Conservation (phyloP, 2,888 invertebrate species). For the Pandemis cinnamomeana region DNA sequence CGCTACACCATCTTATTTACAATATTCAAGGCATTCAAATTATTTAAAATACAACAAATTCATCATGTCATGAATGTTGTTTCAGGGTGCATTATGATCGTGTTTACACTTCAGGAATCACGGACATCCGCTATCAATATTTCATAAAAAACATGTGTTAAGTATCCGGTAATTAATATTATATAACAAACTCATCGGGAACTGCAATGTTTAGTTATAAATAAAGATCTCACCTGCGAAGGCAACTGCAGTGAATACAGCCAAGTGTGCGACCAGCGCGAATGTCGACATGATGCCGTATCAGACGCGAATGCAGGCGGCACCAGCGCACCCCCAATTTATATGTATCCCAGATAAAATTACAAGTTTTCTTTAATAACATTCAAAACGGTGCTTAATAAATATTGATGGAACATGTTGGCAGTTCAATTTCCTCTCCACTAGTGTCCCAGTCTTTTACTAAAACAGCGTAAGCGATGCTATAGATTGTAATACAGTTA, state of each 20-base stretch:
- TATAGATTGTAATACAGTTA: neutral
- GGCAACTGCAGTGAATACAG: constrained; percentile 47
- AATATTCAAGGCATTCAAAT: too few species aligned
- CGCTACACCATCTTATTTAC: too few species aligned
- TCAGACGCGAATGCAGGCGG: constrained; percentile 62
- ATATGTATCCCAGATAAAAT: constrained; percentile 64
- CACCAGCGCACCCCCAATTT: constrained; percentile 58
- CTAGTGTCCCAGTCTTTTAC: constrained; percentile 20
- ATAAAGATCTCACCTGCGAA: constrained; percentile 52
- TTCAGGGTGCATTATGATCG: too few species aligned
- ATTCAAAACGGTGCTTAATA: constrained; percentile 66
- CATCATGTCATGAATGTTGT: too few species aligned
- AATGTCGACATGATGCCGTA: constrained; percentile 61
- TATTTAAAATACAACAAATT: too few species aligned
- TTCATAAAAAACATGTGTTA: too few species aligned
- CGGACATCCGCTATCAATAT: too few species aligned
- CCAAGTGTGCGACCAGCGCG: constrained; percentile 45
- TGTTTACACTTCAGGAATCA: too few species aligned
- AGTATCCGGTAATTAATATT: too few species aligned
- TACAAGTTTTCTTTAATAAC: constrained; percentile 62
- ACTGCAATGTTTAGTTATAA: neutral
- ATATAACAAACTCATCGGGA: too few species aligned
- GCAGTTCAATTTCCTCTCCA: constrained; percentile 57
- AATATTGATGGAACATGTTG: constrained; percentile 57
- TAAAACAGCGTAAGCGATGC: neutral